Percentiles rank a stretch among this genome's conserved stretches.
These are phyloP conservation scores for Platichthys stellatus DNA, from an alignment of 2,113 vertebrate species.

Conservation along the genomic window DNA sequence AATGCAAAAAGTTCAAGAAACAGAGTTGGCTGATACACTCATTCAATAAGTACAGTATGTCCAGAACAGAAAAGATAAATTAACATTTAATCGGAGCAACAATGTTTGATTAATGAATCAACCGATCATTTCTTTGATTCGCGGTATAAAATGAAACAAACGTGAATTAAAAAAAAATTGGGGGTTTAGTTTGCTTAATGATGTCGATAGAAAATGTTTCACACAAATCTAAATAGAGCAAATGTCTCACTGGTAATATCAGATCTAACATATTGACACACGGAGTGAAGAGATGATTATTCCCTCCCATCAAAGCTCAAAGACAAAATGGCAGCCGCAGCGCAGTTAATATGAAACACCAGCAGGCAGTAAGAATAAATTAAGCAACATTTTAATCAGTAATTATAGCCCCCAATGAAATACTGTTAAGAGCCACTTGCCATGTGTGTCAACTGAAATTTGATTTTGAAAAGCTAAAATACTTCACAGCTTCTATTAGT, in stretches of 20 bases:
- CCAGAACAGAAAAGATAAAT: conserved; percentile 14
- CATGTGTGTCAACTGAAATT: conserved; percentile 77
- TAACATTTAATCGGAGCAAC: background rate
- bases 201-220: background rate
- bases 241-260: conserved; percentile 36
- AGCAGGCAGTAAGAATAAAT: conserved; percentile 74
- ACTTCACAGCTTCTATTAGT: conserved; percentile 65
- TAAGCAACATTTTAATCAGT: conserved; percentile 76
- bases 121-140: background rate
- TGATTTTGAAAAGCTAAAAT: conserved; percentile 76
- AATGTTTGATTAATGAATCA: background rate
- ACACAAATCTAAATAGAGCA: conserved; percentile 6
- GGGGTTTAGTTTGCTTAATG: background rate
- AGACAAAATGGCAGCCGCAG: conserved; percentile 52
- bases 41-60: conserved; percentile 9
- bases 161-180: background rate
- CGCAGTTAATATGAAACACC: conserved; percentile 64
- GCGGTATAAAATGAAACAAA: background rate
- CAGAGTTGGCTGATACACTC: conserved; percentile 69
- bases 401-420: conserved; percentile 73
- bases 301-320: conserved; percentile 60
- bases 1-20: conserved; percentile 84
- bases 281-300: conserved; percentile 56
- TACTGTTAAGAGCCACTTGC: conserved; percentile 75
- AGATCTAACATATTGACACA: conserved; percentile 40